Percentiles rank a stretch among this genome's conserved stretches.
These are phyloP conservation scores for Stichopus horrens DNA, from an alignment of 53 echinoderm and acorn worm genomes.

Conservation along the genomic window DNA sequence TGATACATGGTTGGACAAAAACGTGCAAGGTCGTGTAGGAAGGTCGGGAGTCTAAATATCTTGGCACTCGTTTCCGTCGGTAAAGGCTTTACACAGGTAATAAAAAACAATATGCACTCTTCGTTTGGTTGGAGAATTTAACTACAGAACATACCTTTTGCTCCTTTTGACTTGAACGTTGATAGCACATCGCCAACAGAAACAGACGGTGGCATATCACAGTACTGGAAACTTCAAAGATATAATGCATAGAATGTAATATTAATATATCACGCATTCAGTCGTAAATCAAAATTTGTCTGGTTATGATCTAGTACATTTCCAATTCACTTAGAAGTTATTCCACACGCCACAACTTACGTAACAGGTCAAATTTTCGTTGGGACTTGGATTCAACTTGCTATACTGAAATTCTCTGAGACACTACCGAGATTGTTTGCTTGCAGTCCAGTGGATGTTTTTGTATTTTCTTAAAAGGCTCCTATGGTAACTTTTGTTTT, in stretches of 20 bases:
- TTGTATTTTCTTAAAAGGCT: too few species aligned
- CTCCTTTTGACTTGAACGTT: slow-evolving; percentile 35
- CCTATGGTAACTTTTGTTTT: too few species aligned
- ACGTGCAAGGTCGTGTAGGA: slow-evolving; percentile 4
- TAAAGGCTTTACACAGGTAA: neutral
- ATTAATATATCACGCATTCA: slow-evolving; percentile 13
- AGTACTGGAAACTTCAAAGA: slow-evolving; percentile 25
- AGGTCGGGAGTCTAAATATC: neutral
- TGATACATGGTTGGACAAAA: neutral
- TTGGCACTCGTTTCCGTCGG: slow-evolving; percentile 2
- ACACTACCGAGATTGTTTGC: slow-evolving; percentile 17
- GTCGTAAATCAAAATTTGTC: neutral
- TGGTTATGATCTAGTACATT: too few species aligned
- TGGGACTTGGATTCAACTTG: slow-evolving; percentile 17
- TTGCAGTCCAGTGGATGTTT: neutral
- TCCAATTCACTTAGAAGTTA: too few species aligned
- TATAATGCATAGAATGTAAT: slow-evolving; percentile 35
- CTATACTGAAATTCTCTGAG: slow-evolving; percentile 19
- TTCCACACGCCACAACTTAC: slow-evolving; percentile 13
- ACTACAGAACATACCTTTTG: slow-evolving; percentile 27
- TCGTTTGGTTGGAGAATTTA: slow-evolving; percentile 8
- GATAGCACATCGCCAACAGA: slow-evolving; percentile 31
- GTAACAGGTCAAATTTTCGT: slow-evolving; percentile 21
- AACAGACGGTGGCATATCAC: slow-evolving; percentile 29
- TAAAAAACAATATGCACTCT: slow-evolving; percentile 7